phyloP scores from a whole-genome alignment of 2,888 invertebrate species.

The Megamerina dolium region DNA sequence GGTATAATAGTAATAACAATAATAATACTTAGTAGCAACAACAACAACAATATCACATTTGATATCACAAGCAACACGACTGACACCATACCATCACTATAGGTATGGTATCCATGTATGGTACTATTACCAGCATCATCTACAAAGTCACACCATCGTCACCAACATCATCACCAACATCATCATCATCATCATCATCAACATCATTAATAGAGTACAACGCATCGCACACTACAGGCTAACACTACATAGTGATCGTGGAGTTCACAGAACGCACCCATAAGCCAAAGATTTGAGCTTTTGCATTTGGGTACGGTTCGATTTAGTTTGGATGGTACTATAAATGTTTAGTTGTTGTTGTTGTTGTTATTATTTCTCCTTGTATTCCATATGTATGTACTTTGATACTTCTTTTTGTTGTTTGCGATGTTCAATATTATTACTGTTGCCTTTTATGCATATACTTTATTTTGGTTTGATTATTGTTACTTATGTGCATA shows the following conservation, averaged over 20 bases:
- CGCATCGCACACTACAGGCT: constrained; percentile 2
- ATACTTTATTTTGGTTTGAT: too few relatives aligned
- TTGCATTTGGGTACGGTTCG: constrained; percentile 13
- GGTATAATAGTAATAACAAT: not conserved
- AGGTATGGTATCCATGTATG: too few relatives aligned
- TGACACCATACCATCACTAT: too few relatives aligned
- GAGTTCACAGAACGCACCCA: constrained; percentile 51
- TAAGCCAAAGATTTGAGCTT: constrained; percentile 33
- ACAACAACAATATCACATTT: constrained; percentile 1
- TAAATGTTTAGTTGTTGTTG: constrained; percentile 10
- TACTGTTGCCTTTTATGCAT: too few relatives aligned
- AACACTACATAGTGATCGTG: constrained; percentile 41
- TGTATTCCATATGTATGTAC: constrained; percentile 35
- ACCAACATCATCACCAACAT: too few relatives aligned
- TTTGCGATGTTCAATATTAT: too few relatives aligned
- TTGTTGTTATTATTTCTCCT: constrained; percentile 13
- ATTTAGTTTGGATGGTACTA: constrained; percentile 23
- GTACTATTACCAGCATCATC: constrained; percentile 1
- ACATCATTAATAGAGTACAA: not conserved
- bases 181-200: not conserved
- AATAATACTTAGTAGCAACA: not conserved
- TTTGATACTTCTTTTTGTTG: constrained; percentile 6
- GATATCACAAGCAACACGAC: too few relatives aligned
- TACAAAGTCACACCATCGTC: constrained; percentile 3
- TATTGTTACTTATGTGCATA: too few relatives aligned